These are phyloP conservation scores for Toxotes lorentzi DNA, from an alignment of 2,797 vertebrate genomes.

Conservation along the genomic window DNA sequence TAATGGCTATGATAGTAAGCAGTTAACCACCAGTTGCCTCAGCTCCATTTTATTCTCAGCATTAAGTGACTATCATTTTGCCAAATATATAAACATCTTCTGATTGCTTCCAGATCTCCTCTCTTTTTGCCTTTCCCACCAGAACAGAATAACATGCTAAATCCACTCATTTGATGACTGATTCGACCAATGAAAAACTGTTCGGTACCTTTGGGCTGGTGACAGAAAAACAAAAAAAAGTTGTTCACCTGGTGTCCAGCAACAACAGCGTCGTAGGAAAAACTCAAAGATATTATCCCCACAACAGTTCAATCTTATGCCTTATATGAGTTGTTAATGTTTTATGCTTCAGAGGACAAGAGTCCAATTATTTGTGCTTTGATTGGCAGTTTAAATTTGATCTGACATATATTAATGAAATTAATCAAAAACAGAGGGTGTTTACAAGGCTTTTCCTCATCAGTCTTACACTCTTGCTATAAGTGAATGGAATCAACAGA, in stretches of 20 bases:
- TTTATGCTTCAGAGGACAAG: neutral
- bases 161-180: slow-evolving; percentile 34
- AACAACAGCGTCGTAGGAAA: neutral
- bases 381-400: neutral
- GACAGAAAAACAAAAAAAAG: slow-evolving; percentile 16
- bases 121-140: slow-evolving; percentile 6
- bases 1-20: slow-evolving; percentile 41
- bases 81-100: slow-evolving; percentile 57
- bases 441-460: slow-evolving; percentile 24
- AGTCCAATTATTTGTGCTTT: neutral
- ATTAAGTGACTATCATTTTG: slow-evolving; percentile 61
- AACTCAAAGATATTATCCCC: neutral
- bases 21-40: slow-evolving; percentile 51
- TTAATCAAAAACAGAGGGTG: neutral
- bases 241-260: slow-evolving; percentile 13
- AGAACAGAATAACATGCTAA: slow-evolving; percentile 32
- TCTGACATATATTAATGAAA: neutral
- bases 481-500: slow-evolving; percentile 17
- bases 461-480: slow-evolving; percentile 11
- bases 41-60: slow-evolving; percentile 36
- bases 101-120: slow-evolving; percentile 58
- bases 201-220: slow-evolving; percentile 1
- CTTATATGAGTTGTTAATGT: neutral
- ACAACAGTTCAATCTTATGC: neutral
- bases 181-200: slow-evolving; percentile 39